Conservation (phyloP, 2,888 invertebrate genomes). For the Apodemia hepburni region DNA sequence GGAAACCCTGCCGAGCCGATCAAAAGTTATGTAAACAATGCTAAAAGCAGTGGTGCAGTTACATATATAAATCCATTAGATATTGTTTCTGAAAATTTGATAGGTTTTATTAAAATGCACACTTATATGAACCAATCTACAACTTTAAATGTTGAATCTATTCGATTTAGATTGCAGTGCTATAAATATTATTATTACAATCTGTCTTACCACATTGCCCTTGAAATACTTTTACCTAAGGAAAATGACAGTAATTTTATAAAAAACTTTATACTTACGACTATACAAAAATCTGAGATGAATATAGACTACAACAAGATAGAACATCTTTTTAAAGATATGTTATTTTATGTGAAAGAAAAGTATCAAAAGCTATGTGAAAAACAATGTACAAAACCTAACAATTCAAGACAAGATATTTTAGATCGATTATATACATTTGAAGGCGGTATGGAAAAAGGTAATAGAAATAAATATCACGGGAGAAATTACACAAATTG, state of each 20-base stretch:
- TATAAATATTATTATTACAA: conserved; percentile 5
- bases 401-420: background rate
- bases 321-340: background rate
- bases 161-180: conserved; percentile 1
- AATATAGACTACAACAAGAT: background rate
- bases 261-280: background rate
- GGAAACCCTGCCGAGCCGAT: background rate
- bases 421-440: background rate
- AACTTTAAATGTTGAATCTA: conserved; percentile 2
- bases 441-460: background rate
- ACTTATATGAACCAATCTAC: background rate
- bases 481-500: too few species aligned
- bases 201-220: background rate
- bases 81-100: conserved; percentile 1
- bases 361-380: background rate
- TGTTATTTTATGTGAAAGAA: background rate
- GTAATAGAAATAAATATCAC: too few species aligned
- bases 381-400: background rate
- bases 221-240: background rate
- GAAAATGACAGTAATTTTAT: background rate
- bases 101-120: conserved; percentile 1
- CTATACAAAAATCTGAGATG: background rate
- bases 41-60: background rate
- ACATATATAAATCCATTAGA: background rate
- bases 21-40: background rate